Conservation (phyloP, 2,113 vertebrate genomes). For the Apus apus region DNA sequence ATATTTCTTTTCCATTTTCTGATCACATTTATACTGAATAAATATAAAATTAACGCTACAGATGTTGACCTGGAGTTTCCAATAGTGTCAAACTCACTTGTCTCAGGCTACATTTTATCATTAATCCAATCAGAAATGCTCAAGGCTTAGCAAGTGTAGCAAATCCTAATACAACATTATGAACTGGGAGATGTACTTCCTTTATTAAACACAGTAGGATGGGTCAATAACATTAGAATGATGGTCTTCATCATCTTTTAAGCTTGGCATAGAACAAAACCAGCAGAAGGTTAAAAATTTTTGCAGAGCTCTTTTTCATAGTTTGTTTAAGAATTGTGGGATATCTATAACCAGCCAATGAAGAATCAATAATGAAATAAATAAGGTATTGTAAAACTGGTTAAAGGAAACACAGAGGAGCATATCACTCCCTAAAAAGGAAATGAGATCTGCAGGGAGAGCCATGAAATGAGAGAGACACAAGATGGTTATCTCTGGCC, state of each 20-base stretch:
- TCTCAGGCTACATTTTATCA: neutral
- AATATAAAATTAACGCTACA: neutral
- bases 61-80: neutral
- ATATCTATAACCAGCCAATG: neutral
- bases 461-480: neutral
- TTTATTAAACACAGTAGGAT: neutral
- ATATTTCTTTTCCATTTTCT: neutral
- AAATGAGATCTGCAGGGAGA: neutral
- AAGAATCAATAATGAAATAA: neutral
- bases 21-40: neutral
- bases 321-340: neutral
- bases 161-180: neutral
- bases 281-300: neutral
- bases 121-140: neutral
- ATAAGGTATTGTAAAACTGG: neutral
- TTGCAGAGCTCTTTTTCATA: neutral
- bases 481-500: neutral
- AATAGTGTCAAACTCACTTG: neutral
- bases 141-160: neutral
- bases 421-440: neutral
- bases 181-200: neutral
- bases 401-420: neutral
- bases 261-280: neutral
- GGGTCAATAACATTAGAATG: neutral
- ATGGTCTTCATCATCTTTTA: neutral